Evolutionary conservation across 2,113 vertebrate genomes (phyloP).

Genomic region (Collichthys lucidus): DNA sequence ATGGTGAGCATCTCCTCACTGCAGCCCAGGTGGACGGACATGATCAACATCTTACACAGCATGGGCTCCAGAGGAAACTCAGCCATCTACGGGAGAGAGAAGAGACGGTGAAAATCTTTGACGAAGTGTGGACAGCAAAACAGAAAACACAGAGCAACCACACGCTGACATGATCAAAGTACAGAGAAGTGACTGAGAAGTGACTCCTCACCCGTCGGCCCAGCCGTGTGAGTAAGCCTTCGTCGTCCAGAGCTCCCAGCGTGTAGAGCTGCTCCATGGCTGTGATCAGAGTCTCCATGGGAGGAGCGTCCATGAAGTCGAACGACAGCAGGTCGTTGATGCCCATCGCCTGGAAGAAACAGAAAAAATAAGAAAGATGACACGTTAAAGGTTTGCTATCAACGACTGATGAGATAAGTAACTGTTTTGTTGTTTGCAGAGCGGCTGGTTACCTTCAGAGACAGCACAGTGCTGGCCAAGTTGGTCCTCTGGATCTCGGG

Average conservation of each 20-base stretch:
- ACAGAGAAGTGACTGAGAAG: too few relatives aligned
- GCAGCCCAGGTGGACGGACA: constrained; percentile 98
- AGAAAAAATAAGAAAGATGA: not conserved
- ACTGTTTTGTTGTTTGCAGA: not conserved
- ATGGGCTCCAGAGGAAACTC: constrained; percentile 98
- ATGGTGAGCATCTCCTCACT: constrained; percentile 99
- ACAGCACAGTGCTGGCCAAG: constrained; percentile 96
- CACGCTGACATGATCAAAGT: not conserved
- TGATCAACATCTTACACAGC: constrained; percentile 99
- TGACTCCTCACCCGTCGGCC: constrained; percentile 89
- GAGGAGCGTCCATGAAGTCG: constrained; percentile 95
- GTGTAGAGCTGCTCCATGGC: constrained; percentile 99
- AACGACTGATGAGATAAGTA: not conserved
- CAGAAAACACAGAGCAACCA: not conserved
- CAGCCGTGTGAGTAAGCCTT: constrained; percentile 94
- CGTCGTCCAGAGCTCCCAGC: constrained; percentile 95
- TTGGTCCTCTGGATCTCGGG: constrained; percentile 99
- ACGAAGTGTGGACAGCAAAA: not conserved
- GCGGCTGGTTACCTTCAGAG: constrained; percentile 89
- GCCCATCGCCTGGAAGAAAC: constrained; percentile 90
- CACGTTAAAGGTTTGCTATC: not conserved
- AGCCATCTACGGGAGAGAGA: constrained; percentile 85
- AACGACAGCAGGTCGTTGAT: constrained; percentile 95
- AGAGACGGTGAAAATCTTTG: not conserved
- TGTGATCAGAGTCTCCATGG: constrained; percentile 94